Evolutionary conservation across 2,888 invertebrate species (phyloP).

Genomic region (Amblyjoppa proteus): DNA sequence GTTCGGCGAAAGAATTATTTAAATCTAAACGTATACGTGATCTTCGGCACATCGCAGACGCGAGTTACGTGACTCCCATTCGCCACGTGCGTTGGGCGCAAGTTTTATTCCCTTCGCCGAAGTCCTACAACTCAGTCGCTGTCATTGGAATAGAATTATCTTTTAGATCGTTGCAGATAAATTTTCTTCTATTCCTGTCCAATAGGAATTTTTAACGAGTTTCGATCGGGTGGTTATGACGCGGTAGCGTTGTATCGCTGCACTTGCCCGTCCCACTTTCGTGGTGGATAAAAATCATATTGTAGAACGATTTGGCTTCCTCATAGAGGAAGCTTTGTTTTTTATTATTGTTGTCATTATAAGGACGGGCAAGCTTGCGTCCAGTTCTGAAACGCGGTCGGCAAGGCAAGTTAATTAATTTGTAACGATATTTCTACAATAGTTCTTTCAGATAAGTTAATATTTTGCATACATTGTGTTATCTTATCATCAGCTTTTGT

Average conservation of each 20-base stretch:
- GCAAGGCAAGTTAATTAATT: neutral
- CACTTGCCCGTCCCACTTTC: neutral
- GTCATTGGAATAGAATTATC: conserved; percentile 15
- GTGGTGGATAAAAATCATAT: neutral
- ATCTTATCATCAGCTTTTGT: neutral
- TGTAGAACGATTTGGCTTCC: neutral
- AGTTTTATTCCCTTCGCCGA: neutral
- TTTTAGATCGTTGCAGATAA: conserved; percentile 15
- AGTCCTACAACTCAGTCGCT: neutral
- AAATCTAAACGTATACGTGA: neutral
- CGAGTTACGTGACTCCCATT: conserved; percentile 7
- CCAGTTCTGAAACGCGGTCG: neutral
- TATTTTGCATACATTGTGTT: neutral
- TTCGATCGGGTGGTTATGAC: conserved; percentile 29
- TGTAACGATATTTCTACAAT: neutral
- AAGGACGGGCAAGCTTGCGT: neutral
- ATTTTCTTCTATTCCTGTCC: neutral
- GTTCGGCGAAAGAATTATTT: neutral
- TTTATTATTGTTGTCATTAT: neutral
- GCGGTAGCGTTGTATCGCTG: conserved; percentile 13
- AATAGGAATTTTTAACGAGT: neutral
- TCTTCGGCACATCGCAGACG: neutral
- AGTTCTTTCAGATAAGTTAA: neutral
- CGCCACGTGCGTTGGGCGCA: conserved; percentile 5
- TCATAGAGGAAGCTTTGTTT: neutral